Conservation (phyloP, 1,140 invertebrate genomes). For the Planococcus citri region DNA sequence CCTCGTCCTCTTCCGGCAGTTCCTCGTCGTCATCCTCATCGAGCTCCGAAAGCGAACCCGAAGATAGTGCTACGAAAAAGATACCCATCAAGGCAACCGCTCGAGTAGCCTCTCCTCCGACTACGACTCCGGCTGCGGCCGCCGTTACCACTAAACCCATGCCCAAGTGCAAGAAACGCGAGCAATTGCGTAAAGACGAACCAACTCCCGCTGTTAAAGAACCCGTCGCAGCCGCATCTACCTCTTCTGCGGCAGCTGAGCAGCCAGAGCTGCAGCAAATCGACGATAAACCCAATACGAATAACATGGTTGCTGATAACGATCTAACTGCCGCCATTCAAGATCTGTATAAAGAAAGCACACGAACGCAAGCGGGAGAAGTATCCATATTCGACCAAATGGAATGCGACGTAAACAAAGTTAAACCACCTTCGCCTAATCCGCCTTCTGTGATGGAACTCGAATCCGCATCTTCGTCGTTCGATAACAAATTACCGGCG, state of each 20-base stretch:
- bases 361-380: no score
- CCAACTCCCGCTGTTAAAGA: no score
- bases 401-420: background rate
- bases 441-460: background rate
- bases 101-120: background rate
- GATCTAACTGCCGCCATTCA: no score
- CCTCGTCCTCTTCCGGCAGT: slow-evolving; percentile 34
- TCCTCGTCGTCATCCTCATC: slow-evolving; percentile 34
- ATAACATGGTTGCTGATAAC: no score
- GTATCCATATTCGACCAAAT: no score
- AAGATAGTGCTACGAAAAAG: slow-evolving; percentile 24
- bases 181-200: background rate
- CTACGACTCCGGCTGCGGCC: background rate
- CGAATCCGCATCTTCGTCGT: no score
- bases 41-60: slow-evolving; percentile 39
- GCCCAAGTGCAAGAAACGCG: background rate
- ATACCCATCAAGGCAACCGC: background rate
- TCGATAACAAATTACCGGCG: no score
- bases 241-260: no score
- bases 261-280: no score
- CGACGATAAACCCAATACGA: no score
- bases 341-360: no score
- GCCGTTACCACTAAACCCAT: background rate
- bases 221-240: background rate
- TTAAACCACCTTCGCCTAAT: background rate